Evolutionary conservation across 1,140 invertebrate species (phyloP).

Genomic region (Hypothenemus hampei): DNA sequence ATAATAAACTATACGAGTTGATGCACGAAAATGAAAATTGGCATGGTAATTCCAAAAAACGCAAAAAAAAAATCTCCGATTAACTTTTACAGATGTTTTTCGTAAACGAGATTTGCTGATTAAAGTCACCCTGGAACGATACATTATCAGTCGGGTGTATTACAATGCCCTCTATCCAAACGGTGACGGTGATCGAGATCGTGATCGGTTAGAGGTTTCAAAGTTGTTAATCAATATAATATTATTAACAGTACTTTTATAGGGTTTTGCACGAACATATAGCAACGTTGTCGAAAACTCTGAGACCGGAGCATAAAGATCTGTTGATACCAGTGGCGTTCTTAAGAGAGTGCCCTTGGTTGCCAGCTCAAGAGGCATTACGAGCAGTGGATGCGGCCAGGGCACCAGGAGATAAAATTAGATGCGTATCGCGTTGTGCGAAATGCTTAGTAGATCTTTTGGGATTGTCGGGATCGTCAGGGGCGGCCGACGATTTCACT

Average conservation of each 20-base stretch:
- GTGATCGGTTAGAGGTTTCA: conserved; percentile 75
- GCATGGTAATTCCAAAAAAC: too few relatives aligned
- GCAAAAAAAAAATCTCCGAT: too few relatives aligned
- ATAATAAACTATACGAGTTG: conserved; percentile 53
- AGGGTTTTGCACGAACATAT: conserved; percentile 86
- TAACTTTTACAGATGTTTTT: conserved; percentile 27
- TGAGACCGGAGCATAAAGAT: conserved; percentile 80
- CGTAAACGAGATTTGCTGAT: conserved; percentile 26
- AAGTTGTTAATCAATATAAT: not conserved
- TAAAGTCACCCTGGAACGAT: conserved; percentile 59
- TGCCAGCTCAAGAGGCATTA: conserved; percentile 93
- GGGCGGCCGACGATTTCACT: conserved; percentile 94
- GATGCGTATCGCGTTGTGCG: conserved; percentile 77
- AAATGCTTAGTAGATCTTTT: conserved; percentile 91
- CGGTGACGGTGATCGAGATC: conserved; percentile 87
- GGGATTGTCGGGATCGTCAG: conserved; percentile 76
- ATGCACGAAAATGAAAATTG: conserved; percentile 67
- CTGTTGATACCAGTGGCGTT: conserved; percentile 76
- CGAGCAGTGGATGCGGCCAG: conserved; percentile 88
- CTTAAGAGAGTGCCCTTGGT: conserved; percentile 91
- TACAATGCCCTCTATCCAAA: conserved; percentile 93
- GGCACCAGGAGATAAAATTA: conserved; percentile 91
- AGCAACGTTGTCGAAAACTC: conserved; percentile 69
- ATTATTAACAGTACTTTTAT: conserved; percentile 33
- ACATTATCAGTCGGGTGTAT: conserved; percentile 86